Evolutionary conservation across 2,797 vertebrate genomes (phyloP).

Genomic region (Labeo calbasu): DNA sequence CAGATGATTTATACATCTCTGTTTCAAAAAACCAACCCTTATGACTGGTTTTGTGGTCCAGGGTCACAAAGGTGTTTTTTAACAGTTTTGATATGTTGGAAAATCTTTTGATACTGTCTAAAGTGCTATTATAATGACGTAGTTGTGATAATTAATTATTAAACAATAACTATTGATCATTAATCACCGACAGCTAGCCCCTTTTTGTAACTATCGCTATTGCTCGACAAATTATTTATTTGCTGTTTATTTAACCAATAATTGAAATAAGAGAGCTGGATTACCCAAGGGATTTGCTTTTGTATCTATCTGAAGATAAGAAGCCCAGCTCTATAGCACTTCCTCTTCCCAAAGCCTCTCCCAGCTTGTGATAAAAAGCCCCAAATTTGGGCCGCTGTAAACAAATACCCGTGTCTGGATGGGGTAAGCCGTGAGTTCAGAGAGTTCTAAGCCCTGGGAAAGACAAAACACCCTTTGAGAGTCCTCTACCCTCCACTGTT

Average conservation of each 20-base stretch:
- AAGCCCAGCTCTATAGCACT: slow-evolving; percentile 60
- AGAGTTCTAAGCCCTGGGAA: slow-evolving; percentile 75
- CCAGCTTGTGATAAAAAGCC: slow-evolving; percentile 70
- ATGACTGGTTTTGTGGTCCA: no score
- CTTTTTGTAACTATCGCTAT: neutral
- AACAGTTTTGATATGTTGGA: neutral
- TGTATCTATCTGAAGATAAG: slow-evolving; percentile 63
- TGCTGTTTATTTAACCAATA: slow-evolving; percentile 35
- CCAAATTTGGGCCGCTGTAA: slow-evolving; percentile 76
- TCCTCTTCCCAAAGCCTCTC: slow-evolving; percentile 64
- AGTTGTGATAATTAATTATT: slow-evolving; percentile 52
- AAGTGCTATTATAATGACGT: slow-evolving; percentile 45
- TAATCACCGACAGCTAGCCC: neutral
- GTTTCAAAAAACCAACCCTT: no score
- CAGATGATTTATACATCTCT: no score
- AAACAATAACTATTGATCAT: slow-evolving; percentile 30
- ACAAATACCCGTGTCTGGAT: slow-evolving; percentile 76
- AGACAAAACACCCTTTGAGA: slow-evolving; percentile 87
- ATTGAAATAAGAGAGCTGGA: slow-evolving; percentile 50
- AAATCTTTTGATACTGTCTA: neutral
- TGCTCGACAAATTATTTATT: neutral
- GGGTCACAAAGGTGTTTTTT: neutral
- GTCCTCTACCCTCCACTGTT: slow-evolving; percentile 76
- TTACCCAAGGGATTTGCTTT: slow-evolving; percentile 59
- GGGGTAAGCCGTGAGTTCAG: slow-evolving; percentile 75